Percentiles rank a stretch among this genome's conserved stretches.
phyloP scores from a whole-genome alignment of 1,140 invertebrate genomes.

The Octopus sinensis region DNA sequence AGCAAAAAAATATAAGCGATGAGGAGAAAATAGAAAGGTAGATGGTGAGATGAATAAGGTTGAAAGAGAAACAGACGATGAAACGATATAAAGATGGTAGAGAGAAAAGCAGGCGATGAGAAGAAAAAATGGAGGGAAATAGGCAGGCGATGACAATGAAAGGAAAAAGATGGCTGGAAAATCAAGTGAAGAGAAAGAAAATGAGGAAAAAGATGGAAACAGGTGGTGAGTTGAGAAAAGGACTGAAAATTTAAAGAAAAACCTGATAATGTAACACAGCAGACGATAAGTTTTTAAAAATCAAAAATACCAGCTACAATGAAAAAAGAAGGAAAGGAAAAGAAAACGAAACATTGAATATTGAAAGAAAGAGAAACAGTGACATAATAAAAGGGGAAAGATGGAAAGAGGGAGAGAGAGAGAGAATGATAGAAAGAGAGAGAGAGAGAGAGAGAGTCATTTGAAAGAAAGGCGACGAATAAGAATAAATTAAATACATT shows the following conservation, averaged over 20 bases:
- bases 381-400: background rate
- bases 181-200: background rate
- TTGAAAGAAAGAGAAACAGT: background rate
- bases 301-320: background rate
- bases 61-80: background rate
- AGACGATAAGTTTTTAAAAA: background rate
- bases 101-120: background rate
- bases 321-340: background rate
- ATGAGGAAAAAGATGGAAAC: background rate
- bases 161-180: conserved; percentile 1
- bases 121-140: background rate
- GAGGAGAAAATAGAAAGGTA: conserved; percentile 2
- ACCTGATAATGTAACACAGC: background rate
- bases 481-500: too few species aligned
- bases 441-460: background rate
- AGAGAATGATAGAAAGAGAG: background rate
- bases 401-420: background rate
- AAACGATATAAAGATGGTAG: background rate
- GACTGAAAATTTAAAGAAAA: too few species aligned
- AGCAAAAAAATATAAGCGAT: background rate
- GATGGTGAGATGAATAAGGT: background rate
- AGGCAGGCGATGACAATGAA: conserved; percentile 1
- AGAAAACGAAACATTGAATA: background rate
- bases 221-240: too few species aligned
- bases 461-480: too few species aligned